Conservation (phyloP, 2,797 vertebrate species). For the Crenichthys baileyi region DNA sequence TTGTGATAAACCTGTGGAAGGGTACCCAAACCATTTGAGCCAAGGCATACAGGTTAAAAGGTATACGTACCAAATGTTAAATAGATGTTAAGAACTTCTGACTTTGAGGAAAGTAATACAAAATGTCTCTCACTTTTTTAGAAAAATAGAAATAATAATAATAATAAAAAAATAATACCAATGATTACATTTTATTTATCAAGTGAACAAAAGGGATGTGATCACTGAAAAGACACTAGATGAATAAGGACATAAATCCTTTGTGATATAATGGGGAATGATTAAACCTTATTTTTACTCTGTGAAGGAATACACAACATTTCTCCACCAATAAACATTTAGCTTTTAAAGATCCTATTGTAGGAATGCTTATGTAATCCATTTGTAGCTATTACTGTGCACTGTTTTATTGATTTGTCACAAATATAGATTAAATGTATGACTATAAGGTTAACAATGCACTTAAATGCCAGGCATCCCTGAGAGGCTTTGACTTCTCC, state of each 20-base stretch:
- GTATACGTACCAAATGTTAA: not conserved
- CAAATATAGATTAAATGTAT: conserved; percentile 23
- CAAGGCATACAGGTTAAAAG: not conserved
- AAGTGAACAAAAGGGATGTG: not conserved
- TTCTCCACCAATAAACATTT: conserved; percentile 9
- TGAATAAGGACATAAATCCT: conserved; percentile 3
- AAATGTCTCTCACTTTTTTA: not conserved
- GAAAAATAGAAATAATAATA: not conserved
- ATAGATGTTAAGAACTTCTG: not conserved
- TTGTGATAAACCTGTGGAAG: not conserved
- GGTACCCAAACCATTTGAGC: not conserved
- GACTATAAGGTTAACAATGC: conserved; percentile 30
- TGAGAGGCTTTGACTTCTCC: conserved; percentile 26
- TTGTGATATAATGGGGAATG: conserved; percentile 6
- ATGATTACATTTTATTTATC: not conserved
- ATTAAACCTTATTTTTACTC: conserved; percentile 13
- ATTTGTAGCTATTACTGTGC: conserved; percentile 11
- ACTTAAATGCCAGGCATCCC: conserved; percentile 62
- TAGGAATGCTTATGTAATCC: conserved; percentile 1
- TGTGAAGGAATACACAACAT: conserved; percentile 1
- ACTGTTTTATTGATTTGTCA: conserved; percentile 12
- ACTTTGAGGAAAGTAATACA: not conserved
- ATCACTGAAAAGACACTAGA: conserved; percentile 6
- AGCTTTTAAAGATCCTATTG: conserved; percentile 1
- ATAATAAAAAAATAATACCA: not conserved